These are phyloP conservation scores for Acromyrmex charruanus DNA, from an alignment of 1,140 invertebrate species.

Conservation along the genomic window DNA sequence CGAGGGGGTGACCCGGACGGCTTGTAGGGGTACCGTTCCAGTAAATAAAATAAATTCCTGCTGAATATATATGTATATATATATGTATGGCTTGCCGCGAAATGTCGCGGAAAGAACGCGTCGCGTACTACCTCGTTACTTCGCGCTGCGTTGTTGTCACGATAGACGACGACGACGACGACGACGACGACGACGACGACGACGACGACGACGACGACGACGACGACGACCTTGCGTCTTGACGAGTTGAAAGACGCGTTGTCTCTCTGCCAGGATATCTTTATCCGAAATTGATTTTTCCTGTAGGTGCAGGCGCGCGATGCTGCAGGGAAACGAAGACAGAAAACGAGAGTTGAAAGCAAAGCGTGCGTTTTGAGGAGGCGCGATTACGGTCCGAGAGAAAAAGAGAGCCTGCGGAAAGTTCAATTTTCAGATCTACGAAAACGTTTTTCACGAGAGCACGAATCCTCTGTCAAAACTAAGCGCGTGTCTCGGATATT, in stretches of 20 bases:
- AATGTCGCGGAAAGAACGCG: conserved; percentile 72
- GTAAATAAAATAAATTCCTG: conserved; percentile 80
- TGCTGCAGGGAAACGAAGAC: not conserved
- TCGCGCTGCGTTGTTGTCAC: conserved; percentile 9
- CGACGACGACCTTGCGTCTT: conserved; percentile 57
- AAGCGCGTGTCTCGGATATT: conserved; percentile 40
- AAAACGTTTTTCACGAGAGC: conserved; percentile 61
- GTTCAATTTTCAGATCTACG: conserved; percentile 63
- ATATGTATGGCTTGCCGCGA: conserved; percentile 60
- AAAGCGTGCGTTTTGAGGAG: conserved; percentile 51
- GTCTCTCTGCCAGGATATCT: conserved; percentile 67
- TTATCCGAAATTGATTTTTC: conserved; percentile 70
- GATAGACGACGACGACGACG: conserved; percentile 49
- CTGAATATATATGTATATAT: conserved; percentile 56
- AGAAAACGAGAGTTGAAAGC: conserved; percentile 41
- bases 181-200: too few relatives aligned
- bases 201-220: too few relatives aligned
- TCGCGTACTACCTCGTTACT: conserved; percentile 62
- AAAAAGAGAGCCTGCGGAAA: conserved; percentile 45
- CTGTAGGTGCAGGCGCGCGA: not conserved
- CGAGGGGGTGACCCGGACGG: not conserved
- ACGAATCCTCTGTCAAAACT: conserved; percentile 58
- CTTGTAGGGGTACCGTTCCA: conserved; percentile 12
- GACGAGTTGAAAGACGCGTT: conserved; percentile 61
- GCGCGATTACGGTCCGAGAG: conserved; percentile 59